phyloP scores from a whole-genome alignment of 1,140 invertebrate genomes.

The Pseudomyrmex sp. region DNA sequence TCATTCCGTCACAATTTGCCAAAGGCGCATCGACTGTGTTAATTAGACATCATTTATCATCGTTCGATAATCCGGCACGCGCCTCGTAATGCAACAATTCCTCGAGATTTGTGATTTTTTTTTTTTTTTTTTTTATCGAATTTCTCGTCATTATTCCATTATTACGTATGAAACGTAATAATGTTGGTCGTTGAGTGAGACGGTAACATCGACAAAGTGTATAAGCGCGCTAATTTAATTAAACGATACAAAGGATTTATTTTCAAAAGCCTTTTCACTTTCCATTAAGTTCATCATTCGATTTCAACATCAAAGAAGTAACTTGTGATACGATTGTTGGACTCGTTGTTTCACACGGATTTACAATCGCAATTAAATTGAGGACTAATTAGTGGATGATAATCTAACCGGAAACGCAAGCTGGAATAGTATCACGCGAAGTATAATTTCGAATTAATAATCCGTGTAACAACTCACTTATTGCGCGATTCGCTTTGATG shows the following conservation, averaged over 20 bases:
- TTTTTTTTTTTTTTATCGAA: background rate
- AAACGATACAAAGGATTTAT: no score
- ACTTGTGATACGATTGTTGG: background rate
- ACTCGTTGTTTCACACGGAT: slow-evolving; percentile 6
- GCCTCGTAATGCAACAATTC: background rate
- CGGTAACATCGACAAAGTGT: background rate
- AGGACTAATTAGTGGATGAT: background rate
- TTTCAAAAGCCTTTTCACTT: no score
- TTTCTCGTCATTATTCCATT: background rate
- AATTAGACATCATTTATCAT: slow-evolving; percentile 41
- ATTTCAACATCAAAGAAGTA: background rate
- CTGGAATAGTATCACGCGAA: slow-evolving; percentile 6
- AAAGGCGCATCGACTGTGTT: slow-evolving; percentile 20
- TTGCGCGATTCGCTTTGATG: slow-evolving; percentile 1
- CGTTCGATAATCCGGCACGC: background rate
- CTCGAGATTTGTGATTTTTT: background rate
- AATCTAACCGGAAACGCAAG: background rate
- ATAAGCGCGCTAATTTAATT: no score
- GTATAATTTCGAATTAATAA: slow-evolving; percentile 34
- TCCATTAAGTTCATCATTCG: no score
- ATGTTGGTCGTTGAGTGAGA: background rate
- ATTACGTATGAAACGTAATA: background rate
- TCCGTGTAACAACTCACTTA: slow-evolving; percentile 7
- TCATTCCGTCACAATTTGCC: slow-evolving; percentile 43
- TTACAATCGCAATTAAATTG: background rate